Evolutionary conservation across 2,888 invertebrate species (phyloP), one percentile per base, ranked within the genome.

Genomic region (Limnephilus rhombicus): DNA sequence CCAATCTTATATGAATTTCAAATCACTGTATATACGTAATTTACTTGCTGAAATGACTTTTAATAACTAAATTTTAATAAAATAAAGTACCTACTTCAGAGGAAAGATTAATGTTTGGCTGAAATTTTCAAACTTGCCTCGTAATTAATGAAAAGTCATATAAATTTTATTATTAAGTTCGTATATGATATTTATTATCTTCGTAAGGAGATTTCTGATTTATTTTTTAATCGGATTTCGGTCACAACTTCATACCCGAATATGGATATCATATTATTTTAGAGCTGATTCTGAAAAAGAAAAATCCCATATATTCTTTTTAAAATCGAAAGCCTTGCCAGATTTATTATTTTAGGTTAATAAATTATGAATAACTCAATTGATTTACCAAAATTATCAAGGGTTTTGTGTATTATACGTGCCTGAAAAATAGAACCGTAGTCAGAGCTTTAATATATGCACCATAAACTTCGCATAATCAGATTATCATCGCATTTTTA

Each of bases 51-150:
- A 85, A 85, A 68, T 41, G 41, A 24, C 85, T 85, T 85, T 31
- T 85, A 85, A 85, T 37, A 45, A n/a, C 41, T n/a, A 41, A 24
- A 85, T n/a, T 41, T 85, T 85, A 85, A 45, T 85, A 85, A 34
- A 85, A 85, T 85, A 85, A 85, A 85, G n/a, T 85, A 41, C 37
- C 37, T 37, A 37, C 24, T 85, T 85, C 18, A n/a, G 12, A 13
- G 13, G 82, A 34, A 82, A 82, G 31, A 82, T 82, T 82, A 31
- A 82, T 31, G 31, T 34, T 31, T 0, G 31, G 82, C 7, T 82
- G 82, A 82, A 82, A 82, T 4, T 82, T 82, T 68, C 24, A 24
- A 68, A 68, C 18, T 11, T 7, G 68, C 24, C 7, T 24, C 4
- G 24, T 24, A n/a, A 68, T 68, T 68, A 68, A 68, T 68, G 68